phyloP scores from a whole-genome alignment of 2,797 vertebrate species.

The Morus bassanus region DNA sequence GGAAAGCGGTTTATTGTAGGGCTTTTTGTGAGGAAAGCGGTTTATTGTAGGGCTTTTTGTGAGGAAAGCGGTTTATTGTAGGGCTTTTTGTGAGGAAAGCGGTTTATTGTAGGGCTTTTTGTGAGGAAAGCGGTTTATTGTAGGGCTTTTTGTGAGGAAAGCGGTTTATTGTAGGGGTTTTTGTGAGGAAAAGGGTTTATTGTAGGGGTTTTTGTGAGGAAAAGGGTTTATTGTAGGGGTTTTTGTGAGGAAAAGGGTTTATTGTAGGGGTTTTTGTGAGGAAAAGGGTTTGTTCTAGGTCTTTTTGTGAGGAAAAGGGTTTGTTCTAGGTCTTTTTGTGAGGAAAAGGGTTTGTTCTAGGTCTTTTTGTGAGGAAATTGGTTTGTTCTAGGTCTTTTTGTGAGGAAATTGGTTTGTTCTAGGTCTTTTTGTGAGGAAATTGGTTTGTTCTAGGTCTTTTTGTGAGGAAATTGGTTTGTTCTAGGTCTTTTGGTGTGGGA shows the following conservation, averaged over 20 bases:
- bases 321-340: too few species aligned
- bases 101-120: too few species aligned
- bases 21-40: not conserved
- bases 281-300: not conserved
- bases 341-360: too few species aligned
- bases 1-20: not conserved
- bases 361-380: not conserved
- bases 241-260: not conserved
- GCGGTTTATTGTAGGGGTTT: not conserved
- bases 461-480: not conserved
- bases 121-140: not conserved
- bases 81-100: not conserved
- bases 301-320: too few species aligned
- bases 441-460: fast-evolving
- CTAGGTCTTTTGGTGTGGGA: not conserved
- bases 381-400: too few species aligned
- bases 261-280: not conserved
- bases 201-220: not conserved
- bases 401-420: not conserved
- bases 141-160: not conserved
- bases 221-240: not conserved
- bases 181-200: not conserved
- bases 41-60: not conserved
- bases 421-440: not conserved
- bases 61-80: not conserved